These are phyloP conservation scores for Zonotrichia albicollis DNA, from an alignment of 2,797 vertebrate genomes.

Conservation along the genomic window DNA sequence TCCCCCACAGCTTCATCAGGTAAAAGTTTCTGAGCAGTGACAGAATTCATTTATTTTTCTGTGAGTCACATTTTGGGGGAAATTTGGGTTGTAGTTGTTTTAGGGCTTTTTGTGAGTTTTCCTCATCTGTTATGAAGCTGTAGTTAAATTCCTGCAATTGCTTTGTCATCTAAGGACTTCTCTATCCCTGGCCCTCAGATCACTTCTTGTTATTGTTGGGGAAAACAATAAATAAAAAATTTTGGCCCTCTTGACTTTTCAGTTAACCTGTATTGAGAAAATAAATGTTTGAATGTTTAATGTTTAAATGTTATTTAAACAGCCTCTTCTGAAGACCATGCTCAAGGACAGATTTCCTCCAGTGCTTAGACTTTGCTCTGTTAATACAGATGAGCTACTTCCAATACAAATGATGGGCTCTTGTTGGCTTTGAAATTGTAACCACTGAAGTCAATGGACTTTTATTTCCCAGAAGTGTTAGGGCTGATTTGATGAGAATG, in stretches of 20 bases:
- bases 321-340: background rate
- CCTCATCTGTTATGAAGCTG: background rate
- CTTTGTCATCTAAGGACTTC: background rate
- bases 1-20: background rate
- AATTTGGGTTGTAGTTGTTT: background rate
- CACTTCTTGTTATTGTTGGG: background rate
- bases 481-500: background rate
- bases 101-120: background rate
- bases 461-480: background rate
- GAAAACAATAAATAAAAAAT: background rate
- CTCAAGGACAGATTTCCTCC: background rate
- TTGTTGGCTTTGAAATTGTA: background rate
- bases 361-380: background rate
- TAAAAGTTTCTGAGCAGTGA: background rate
- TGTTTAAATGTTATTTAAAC: background rate
- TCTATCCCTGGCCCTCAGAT: background rate
- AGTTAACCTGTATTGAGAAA: background rate
- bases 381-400: background rate
- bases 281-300: background rate
- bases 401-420: rapidly evolving
- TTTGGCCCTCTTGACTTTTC: background rate
- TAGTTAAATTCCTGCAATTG: background rate
- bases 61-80: background rate
- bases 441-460: background rate
- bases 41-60: background rate